Base-by-base conservation (phyloP, 2,888 invertebrate genomes). In the Cephus runcator region DNA sequence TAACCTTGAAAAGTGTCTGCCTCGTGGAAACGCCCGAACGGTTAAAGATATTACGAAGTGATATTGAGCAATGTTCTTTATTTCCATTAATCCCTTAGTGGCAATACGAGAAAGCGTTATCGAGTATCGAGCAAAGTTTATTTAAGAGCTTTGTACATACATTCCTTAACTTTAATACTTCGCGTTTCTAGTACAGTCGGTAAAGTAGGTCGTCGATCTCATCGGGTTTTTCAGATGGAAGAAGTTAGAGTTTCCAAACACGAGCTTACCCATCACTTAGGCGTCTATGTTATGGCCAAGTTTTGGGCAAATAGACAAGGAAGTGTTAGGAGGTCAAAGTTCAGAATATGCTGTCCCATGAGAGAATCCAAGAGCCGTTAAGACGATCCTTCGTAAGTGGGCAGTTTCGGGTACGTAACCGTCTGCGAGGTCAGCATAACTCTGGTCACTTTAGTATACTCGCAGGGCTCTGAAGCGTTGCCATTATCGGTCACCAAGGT, bases 401-500 rank as follows among this genome's bases (percentile, higher is more conserved):
- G 33, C 71, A 33, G 31, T 71, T 71, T 33, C 30, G 31, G 33
- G 33, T 31, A 71, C 31, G 71, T 33, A 33, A 33, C 31, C 33
- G 15, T 71, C 33, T 71, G 71, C 71, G 31, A 75, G 80, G 85
- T 85, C 84, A 82, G 81, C 83, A 82, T 85, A 85, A 86, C 83
- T 83, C 83, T 75, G 82, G 83, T 81, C 84, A 80, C 84, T 86
- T 85, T 83, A 83, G 84, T 82, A 81, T 74, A 81, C 80, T 79
- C 75, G 76, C 73, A 71, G 73, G 69, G 11, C 80, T 30, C 71
- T 31, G 31, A 30, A 31, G 40, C 71, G 31, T 33, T 12, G 78
- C 75, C 35, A 78, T 78, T 78, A 78, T 78, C 78, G 78, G 78
- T 68, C 78, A 76, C 78, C 75, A 76, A 78, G 78, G 78, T 78